Conservation (phyloP, 1,140 invertebrate genomes). For the Limonius californicus region DNA sequence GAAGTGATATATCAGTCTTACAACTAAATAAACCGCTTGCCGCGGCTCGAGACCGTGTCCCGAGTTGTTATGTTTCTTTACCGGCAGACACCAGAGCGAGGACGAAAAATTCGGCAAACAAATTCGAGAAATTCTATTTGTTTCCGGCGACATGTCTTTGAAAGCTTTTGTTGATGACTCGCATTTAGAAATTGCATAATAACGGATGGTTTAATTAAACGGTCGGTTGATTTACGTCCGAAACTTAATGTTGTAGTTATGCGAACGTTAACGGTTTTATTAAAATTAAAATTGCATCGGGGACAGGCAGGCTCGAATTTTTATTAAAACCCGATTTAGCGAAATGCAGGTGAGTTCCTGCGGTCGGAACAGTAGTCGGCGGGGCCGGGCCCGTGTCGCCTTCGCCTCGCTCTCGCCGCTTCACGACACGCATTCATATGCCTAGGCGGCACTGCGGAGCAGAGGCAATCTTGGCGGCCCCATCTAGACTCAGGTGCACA, state of each 20-base stretch:
- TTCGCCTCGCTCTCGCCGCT: conserved; percentile 1
- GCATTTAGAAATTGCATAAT: conserved; percentile 12
- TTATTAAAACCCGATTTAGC: conserved; percentile 6
- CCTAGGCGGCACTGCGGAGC: conserved; percentile 18
- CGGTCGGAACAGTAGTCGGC: not conserved
- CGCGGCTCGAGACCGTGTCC: not conserved
- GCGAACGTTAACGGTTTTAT: conserved; percentile 15
- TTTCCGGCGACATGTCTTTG: too few relatives aligned
- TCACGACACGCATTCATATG: conserved; percentile 21
- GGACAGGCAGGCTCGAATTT: not conserved
- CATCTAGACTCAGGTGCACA: conserved; percentile 28
- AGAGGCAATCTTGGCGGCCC: conserved; percentile 22
- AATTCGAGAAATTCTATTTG: too few relatives aligned
- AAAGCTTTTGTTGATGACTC: not conserved
- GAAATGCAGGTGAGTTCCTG: conserved; percentile 5
- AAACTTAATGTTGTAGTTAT: conserved; percentile 11
- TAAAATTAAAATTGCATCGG: conserved; percentile 15
- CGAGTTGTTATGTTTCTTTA: too few relatives aligned
- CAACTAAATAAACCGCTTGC: conserved; percentile 20
- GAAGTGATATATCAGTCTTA: conserved; percentile 35
- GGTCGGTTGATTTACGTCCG: not conserved
- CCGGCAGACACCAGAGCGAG: too few relatives aligned
- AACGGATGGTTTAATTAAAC: conserved; percentile 15
- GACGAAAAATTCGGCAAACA: too few relatives aligned
- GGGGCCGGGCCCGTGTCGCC: not conserved